These are phyloP conservation scores for Acanthococcus lagerstroemiae DNA, from an alignment of 2,888 invertebrate genomes.

Conservation along the genomic window DNA sequence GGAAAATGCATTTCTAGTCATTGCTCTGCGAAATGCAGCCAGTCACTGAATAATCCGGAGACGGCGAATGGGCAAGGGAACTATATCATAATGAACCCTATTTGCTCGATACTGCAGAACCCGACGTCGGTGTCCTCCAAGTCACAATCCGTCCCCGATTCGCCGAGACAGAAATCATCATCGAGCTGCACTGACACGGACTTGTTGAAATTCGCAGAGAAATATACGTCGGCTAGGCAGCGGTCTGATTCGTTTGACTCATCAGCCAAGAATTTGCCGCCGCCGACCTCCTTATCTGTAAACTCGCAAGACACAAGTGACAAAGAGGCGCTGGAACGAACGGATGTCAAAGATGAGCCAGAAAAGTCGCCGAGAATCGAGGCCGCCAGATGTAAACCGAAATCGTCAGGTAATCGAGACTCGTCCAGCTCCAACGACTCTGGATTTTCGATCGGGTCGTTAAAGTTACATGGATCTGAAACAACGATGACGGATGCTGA, in stretches of 20 bases:
- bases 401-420: constrained; percentile 59
- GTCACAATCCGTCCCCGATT: not conserved
- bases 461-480: constrained; percentile 43
- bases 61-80: not conserved
- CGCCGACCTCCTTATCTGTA: not conserved
- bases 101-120: too few relatives aligned
- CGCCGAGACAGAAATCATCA: too few relatives aligned
- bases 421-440: constrained; percentile 76
- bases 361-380: too few relatives aligned
- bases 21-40: not conserved
- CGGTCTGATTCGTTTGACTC: not conserved
- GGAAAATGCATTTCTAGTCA: not conserved
- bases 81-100: not conserved
- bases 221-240: not conserved
- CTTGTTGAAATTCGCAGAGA: not conserved
- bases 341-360: not conserved
- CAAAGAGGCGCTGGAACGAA: not conserved
- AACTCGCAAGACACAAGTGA: not conserved
- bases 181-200: not conserved
- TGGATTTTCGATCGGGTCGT: constrained; percentile 61
- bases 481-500: not conserved
- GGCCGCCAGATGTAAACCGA: too few relatives aligned
- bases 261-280: not conserved
- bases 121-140: not conserved
- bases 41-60: not conserved